Base-by-base conservation (phyloP, 2,113 vertebrate species). In the Campylorhamphus procurvoides region DNA sequence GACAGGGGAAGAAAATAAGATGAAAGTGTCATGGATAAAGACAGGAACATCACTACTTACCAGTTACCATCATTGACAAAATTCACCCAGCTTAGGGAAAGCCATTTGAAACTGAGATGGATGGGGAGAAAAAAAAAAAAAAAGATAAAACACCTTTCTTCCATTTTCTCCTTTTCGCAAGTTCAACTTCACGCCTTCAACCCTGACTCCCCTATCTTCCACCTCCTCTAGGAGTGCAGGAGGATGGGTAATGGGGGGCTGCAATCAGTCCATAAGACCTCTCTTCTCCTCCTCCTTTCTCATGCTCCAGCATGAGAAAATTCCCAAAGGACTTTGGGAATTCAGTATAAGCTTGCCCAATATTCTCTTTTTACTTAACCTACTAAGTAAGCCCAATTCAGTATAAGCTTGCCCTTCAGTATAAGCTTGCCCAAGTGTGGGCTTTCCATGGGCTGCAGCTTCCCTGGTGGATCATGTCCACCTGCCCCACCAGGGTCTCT, bases 161-260 rank as follows among this genome's bases (percentile, higher is more conserved):
- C 10, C 2, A 8, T 33, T 50, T 44, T 44, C 12, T 28, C 5
- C 6, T n/a, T 31, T 74, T 29, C 23, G 7, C 2, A 1, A 5
- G 37, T 18, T 62, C 10, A 67, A 3, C 3, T 37, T 81, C 16
- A 27, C 1, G 42, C 19, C 14, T 53, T 17, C 6, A 46, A 25
- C 6, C 4, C 9, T 1, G 3, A 69, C 17, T 49, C 19, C 19
- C 29, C n/a, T 19, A 15, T 9, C 16, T 55, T 50, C 3, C 22
- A 71, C 3, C 10, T 19, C 2, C 1, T 11, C 53, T 18, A 19
- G 35, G 7, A 18, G 8, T 3, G 1, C 20, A 28, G 20, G 4
- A 1, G 9, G 3, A 52, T 1, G 2, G 13, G 18, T 3, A 64
- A 47, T 2, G 27, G 11, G 25, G 40, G 16, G 7, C 40, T 55